Conservation (phyloP, 1,140 invertebrate species). For the Listronotus bonariensis region DNA sequence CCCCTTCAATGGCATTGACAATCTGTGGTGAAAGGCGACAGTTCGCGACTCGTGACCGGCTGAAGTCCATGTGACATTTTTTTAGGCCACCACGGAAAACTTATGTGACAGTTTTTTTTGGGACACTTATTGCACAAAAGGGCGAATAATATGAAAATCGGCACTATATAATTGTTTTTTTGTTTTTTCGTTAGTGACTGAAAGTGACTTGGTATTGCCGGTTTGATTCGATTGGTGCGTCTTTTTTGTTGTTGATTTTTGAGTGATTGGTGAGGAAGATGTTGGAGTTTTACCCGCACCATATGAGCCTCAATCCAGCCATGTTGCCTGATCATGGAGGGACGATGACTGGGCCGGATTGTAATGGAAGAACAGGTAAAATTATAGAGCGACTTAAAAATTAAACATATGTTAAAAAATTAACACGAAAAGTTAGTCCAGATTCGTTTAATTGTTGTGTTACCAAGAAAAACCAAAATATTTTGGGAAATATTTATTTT, state of each 20-base stretch:
- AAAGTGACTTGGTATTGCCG: not conserved
- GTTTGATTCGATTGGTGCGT: constrained; percentile 9
- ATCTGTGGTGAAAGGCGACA: constrained; percentile 22
- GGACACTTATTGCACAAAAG: too few relatives aligned
- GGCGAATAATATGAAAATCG: too few relatives aligned
- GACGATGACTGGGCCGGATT: constrained; percentile 55
- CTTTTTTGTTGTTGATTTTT: not conserved
- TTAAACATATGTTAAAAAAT: too few relatives aligned
- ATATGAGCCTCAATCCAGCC: constrained; percentile 52
- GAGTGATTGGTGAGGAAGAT: constrained; percentile 36
- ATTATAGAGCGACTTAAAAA: not conserved
- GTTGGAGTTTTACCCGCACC: constrained; percentile 57
- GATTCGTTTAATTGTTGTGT: too few relatives aligned
- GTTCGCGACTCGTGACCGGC: constrained; percentile 5
- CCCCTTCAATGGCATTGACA: constrained; percentile 29
- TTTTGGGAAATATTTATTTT: too few relatives aligned
- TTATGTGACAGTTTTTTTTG: too few relatives aligned
- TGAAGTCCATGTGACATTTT: constrained; percentile 4
- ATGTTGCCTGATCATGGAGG: constrained; percentile 60
- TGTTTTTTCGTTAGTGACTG: too few relatives aligned
- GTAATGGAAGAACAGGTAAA: constrained; percentile 60
- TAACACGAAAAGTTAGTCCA: too few relatives aligned
- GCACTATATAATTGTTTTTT: too few relatives aligned
- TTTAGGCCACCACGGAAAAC: too few relatives aligned
- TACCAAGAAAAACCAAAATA: too few relatives aligned